Conservation (phyloP, 2,113 vertebrate species). For the Microtus richardsoni region DNA sequence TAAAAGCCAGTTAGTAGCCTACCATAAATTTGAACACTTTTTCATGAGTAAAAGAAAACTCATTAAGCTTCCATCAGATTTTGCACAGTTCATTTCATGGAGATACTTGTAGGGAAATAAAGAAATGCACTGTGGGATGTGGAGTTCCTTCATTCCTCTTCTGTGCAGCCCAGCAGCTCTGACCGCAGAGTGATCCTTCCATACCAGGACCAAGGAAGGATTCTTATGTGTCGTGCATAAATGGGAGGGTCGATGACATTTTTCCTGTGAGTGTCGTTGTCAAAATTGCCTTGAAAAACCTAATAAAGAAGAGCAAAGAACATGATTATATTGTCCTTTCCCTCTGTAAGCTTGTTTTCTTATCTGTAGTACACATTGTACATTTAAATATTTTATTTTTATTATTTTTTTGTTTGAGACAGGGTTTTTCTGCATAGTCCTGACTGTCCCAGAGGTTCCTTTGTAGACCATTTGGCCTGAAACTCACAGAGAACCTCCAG, state of each 20-base stretch:
- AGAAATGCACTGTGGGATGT: conserved; percentile 51
- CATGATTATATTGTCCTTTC: fast-evolving
- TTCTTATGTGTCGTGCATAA: conserved; percentile 92
- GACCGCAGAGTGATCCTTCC: conserved; percentile 97
- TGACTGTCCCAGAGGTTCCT: neutral
- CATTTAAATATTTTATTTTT: neutral
- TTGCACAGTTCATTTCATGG: conserved; percentile 92
- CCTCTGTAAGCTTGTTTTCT: neutral
- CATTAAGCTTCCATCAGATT: conserved; percentile 92
- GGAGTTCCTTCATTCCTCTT: conserved; percentile 90
- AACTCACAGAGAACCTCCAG: neutral
- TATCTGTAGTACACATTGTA: neutral
- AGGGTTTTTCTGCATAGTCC: neutral
- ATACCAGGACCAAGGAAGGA: conserved; percentile 99
- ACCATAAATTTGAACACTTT: conserved; percentile 91
- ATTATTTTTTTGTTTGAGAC: neutral
- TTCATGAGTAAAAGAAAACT: conserved; percentile 90
- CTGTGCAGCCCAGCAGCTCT: conserved; percentile 96
- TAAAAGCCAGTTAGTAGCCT: conserved; percentile 91
- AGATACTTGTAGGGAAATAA: conserved; percentile 81
- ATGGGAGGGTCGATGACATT: conserved; percentile 97
- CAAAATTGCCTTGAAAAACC: conserved; percentile 99
- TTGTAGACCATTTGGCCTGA: neutral
- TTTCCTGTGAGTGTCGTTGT: conserved; percentile 99
- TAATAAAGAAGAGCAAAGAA: conserved; percentile 72